Percentiles rank a stretch among this genome's conserved stretches.
Conservation (phyloP, 1,140 invertebrate genomes). For the Ruditapes philippinarum region DNA sequence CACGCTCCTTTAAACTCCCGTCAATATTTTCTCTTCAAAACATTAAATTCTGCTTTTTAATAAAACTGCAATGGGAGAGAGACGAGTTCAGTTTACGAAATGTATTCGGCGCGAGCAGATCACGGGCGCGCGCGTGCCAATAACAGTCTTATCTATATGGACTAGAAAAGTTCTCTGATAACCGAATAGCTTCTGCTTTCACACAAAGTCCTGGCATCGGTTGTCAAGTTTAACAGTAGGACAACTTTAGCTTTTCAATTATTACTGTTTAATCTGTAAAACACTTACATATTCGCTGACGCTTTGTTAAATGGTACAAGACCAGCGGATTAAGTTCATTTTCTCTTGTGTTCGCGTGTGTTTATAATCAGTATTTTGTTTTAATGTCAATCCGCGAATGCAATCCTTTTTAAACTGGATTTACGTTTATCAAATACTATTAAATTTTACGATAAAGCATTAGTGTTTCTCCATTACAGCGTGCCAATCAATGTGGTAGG, state of each 20-base stretch:
- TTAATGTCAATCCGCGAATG: conserved; percentile 52
- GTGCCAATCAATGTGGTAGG: conserved; percentile 74
- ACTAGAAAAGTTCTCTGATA: conserved; percentile 45
- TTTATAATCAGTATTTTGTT: conserved; percentile 17
- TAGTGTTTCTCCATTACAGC: conserved; percentile 62
- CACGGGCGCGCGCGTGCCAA: conserved; percentile 56
- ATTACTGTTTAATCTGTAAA: neutral
- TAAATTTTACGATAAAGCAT: conserved; percentile 69
- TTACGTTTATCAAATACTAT: conserved; percentile 65
- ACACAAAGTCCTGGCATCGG: conserved; percentile 16
- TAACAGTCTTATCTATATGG: conserved; percentile 31
- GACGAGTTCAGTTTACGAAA: conserved; percentile 24
- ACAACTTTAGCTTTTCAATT: conserved; percentile 25
- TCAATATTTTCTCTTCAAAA: conserved; percentile 9
- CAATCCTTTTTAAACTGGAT: conserved; percentile 39
- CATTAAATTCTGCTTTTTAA: conserved; percentile 40
- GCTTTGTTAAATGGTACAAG: neutral
- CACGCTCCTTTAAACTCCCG: conserved; percentile 20
- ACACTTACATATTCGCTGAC: neutral
- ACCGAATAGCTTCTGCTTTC: conserved; percentile 33
- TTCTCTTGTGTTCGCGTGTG: neutral
- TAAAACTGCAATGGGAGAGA: conserved; percentile 26
- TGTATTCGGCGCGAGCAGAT: conserved; percentile 29
- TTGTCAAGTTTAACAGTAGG: conserved; percentile 17
- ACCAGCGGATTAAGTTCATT: neutral